phyloP scores from a whole-genome alignment of 2,113 vertebrate genomes.

The Lichenostomus cassidix region DNA sequence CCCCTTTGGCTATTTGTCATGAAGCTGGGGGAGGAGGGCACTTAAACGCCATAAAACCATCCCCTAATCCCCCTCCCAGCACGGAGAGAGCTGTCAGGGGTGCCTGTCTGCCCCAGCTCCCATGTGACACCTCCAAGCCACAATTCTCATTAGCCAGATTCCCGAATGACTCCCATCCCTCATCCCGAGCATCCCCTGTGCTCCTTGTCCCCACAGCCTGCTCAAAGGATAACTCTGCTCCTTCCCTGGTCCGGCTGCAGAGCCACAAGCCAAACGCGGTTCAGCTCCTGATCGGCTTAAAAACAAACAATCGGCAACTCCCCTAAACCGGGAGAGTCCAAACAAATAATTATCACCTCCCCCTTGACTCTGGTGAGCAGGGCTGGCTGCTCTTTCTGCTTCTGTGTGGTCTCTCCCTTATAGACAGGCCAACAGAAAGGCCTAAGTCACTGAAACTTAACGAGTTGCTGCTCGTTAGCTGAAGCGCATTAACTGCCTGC shows the following conservation, averaged over 20 bases:
- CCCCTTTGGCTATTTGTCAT: neutral
- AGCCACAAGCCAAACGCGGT: neutral
- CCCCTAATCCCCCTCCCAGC: neutral
- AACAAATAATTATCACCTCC: slow-evolving; percentile 58
- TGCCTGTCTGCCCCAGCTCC: neutral
- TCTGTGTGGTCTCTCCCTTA: slow-evolving; percentile 61
- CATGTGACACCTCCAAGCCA: neutral
- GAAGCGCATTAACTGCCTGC: neutral
- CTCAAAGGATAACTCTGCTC: neutral
- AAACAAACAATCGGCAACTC: slow-evolving; percentile 27
- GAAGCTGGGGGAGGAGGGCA: neutral
- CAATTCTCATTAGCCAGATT: neutral
- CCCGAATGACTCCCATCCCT: neutral
- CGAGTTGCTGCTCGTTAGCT: slow-evolving; percentile 61
- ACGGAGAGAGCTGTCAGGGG: neutral
- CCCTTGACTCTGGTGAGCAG: neutral
- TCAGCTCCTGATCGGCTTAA: neutral
- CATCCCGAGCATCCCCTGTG: accelerated
- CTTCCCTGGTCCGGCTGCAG: accelerated
- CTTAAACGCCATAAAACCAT: neutral
- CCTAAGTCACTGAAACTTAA: slow-evolving; percentile 58
- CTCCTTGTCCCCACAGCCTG: neutral
- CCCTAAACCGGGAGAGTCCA: slow-evolving; percentile 35
- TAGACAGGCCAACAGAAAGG: slow-evolving; percentile 42
- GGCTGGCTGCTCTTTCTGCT: slow-evolving; percentile 25